These are phyloP conservation scores for Brachymystax lenok DNA, from an alignment of 2,797 vertebrate genomes.

Conservation along the genomic window DNA sequence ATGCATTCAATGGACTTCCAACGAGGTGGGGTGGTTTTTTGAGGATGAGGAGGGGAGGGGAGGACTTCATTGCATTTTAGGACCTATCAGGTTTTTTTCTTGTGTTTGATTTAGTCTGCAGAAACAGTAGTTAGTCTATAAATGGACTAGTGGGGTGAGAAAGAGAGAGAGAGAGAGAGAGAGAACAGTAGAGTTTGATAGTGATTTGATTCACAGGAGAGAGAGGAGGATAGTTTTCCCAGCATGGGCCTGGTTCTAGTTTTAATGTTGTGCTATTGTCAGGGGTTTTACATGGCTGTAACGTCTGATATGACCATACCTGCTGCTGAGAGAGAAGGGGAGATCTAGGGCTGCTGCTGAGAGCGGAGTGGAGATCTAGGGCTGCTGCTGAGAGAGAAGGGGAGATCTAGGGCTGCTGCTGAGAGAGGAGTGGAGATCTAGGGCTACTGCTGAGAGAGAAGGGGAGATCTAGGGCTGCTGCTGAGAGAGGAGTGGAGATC, in stretches of 20 bases:
- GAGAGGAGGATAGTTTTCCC: constrained; percentile 49
- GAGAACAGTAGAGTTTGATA: constrained; percentile 49
- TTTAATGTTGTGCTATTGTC: constrained; percentile 48
- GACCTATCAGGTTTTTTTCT: neutral
- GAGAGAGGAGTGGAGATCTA: too few relatives aligned
- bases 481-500: too few relatives aligned
- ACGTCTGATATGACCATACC: neutral
- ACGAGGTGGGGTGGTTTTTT: neutral
- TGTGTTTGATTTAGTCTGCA: neutral
- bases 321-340: neutral
- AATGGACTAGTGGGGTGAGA: neutral
- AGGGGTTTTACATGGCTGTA: constrained; percentile 53
- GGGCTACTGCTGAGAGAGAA: too few relatives aligned
- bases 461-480: too few relatives aligned
- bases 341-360: too few relatives aligned
- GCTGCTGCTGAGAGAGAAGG: too few relatives aligned
- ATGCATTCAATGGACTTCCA: neutral
- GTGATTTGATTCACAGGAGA: constrained; percentile 66
- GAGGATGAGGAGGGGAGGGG: constrained; percentile 20
- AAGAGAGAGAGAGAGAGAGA: too few relatives aligned
- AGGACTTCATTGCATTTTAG: constrained; percentile 19
- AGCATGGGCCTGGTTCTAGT: neutral
- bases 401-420: too few relatives aligned
- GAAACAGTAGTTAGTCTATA: neutral
- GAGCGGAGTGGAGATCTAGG: too few relatives aligned